Percentiles rank a stretch among this genome's conserved stretches.
Evolutionary conservation across 2,888 invertebrate species (phyloP).

Genomic region (Agrotis puta): DNA sequence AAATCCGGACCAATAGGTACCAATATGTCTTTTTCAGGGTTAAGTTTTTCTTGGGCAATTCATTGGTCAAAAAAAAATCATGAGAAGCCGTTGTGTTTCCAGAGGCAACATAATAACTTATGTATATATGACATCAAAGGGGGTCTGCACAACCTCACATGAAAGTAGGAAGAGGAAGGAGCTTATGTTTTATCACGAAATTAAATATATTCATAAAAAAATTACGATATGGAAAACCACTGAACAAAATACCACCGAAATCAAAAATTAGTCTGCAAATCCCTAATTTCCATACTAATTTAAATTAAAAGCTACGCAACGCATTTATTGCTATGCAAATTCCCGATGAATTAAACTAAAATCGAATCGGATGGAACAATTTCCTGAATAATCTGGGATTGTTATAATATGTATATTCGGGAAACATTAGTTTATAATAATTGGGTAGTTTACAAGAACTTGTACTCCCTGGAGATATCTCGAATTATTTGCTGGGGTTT

Average conservation of each 20-base stretch:
- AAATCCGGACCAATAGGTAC: too few species aligned
- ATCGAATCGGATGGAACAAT: conserved; percentile 31
- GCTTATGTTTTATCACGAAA: too few species aligned
- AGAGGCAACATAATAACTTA: too few species aligned
- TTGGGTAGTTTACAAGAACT: conserved; percentile 34
- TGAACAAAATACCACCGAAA: not conserved
- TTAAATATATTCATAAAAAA: not conserved
- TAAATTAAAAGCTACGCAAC: conserved; percentile 5
- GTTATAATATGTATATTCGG: conserved; percentile 38
- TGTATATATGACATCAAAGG: too few species aligned
- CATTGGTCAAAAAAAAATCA: too few species aligned
- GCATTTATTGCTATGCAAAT: conserved; percentile 37
- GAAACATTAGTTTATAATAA: conserved; percentile 37
- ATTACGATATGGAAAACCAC: not conserved
- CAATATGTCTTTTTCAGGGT: too few species aligned
- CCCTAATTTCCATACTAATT: conserved; percentile 17
- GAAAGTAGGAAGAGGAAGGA: too few species aligned
- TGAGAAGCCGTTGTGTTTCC: too few species aligned
- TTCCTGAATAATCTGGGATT: conserved; percentile 34
- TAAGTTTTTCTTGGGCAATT: too few species aligned
- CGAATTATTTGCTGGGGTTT: conserved; percentile 14
- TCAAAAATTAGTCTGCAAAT: not conserved
- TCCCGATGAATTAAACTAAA: conserved; percentile 18
- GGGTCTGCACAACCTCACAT: too few species aligned
- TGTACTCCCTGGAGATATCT: conserved; percentile 7